These are phyloP conservation scores for Leptinotarsa undecemlineata DNA, from an alignment of 1,140 invertebrate species.

Conservation along the genomic window DNA sequence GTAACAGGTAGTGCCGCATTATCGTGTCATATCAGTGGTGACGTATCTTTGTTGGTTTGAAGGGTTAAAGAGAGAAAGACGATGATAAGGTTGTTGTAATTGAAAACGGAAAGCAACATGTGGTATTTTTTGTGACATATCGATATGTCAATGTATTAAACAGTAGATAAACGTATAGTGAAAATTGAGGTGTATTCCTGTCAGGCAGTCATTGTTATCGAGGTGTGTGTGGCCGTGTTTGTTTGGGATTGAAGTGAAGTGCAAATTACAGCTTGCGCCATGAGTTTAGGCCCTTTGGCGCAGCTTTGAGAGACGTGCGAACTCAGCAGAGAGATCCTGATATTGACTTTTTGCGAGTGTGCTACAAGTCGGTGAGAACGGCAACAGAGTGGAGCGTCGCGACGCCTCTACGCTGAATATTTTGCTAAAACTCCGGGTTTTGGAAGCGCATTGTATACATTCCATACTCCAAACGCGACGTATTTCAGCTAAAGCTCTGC, in stretches of 20 bases:
- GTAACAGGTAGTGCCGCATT: constrained; percentile 24
- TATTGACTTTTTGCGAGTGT: constrained; percentile 40
- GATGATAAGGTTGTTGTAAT: constrained; percentile 15
- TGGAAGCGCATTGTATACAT: constrained; percentile 44
- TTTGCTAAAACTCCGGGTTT: constrained; percentile 44
- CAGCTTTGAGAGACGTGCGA: constrained; percentile 42
- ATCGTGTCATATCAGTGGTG: constrained; percentile 23
- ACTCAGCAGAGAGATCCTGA: constrained; percentile 38
- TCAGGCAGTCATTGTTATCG: constrained; percentile 9
- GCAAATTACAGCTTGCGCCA: constrained; percentile 43
- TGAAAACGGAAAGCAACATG: constrained; percentile 45
- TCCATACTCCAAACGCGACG: constrained; percentile 25
- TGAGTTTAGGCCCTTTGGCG: constrained; percentile 41
- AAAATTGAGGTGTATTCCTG: constrained; percentile 32
- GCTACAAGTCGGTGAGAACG: constrained; percentile 41
- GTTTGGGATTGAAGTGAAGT: constrained; percentile 11
- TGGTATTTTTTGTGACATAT: constrained; percentile 44
- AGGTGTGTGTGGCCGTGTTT: constrained; percentile 18
- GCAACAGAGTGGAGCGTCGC: constrained; percentile 32
- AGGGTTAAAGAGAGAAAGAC: constrained; percentile 10
- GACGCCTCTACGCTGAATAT: constrained; percentile 28
- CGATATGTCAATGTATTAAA: constrained; percentile 44
- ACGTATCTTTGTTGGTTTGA: constrained; percentile 14
- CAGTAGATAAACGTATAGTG: constrained; percentile 23
- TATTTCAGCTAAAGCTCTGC: constrained; percentile 14